These are phyloP conservation scores for Ectemnius continuus DNA, from an alignment of 2,888 invertebrate species.

Conservation along the genomic window DNA sequence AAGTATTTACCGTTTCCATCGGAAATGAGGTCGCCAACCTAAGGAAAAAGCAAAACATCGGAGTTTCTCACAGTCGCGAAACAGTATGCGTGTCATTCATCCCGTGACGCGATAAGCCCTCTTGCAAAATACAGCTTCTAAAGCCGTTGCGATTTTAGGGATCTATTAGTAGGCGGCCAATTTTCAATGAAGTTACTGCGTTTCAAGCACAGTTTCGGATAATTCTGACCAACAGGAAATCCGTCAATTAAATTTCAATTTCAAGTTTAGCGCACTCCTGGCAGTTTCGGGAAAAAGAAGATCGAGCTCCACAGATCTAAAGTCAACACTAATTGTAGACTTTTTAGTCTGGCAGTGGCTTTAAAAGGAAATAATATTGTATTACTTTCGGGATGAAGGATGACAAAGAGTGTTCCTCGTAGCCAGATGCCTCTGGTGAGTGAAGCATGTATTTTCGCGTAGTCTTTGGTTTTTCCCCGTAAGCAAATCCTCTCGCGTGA, in stretches of 20 bases:
- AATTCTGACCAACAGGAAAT: constrained; percentile 30
- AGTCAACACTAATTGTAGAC: too few species aligned
- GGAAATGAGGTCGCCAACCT: neutral
- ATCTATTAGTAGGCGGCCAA: constrained; percentile 50
- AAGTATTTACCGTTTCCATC: constrained; percentile 7
- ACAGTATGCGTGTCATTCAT: neutral
- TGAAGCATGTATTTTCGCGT: too few species aligned
- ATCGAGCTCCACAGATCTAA: too few species aligned
- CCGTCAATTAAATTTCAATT: constrained; percentile 46
- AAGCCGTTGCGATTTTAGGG: constrained; percentile 45
- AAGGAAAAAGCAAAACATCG: constrained; percentile 2
- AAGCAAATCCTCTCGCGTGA: too few species aligned
- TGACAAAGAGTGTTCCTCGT: too few species aligned
- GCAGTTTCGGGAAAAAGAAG: constrained; percentile 43
- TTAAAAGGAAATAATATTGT: too few species aligned
- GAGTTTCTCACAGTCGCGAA: neutral
- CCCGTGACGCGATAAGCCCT: constrained; percentile 3
- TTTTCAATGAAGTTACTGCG: constrained; percentile 52
- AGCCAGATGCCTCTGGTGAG: too few species aligned
- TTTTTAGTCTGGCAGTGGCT: too few species aligned
- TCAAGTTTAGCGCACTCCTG: constrained; percentile 47
- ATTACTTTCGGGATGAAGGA: too few species aligned
- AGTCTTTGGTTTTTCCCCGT: too few species aligned
- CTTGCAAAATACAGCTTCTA: constrained; percentile 51
- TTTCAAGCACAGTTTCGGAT: constrained; percentile 57